Base-by-base conservation (phyloP, 2,888 invertebrate species). In the Therioaphis trifolii region DNA sequence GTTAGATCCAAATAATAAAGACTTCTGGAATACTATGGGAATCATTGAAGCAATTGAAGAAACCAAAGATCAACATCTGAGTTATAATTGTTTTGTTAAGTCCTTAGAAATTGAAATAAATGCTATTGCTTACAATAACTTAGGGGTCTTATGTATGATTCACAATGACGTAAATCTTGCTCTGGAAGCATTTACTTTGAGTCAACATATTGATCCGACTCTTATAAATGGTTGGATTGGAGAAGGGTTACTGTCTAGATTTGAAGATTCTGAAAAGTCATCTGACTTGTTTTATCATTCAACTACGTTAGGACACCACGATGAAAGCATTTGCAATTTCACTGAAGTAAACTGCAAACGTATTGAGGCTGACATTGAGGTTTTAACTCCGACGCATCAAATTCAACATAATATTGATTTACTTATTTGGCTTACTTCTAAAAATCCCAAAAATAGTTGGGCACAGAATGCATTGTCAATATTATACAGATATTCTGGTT, bases 11-110 rank as follows among this genome's bases (percentile, higher is more conserved):
- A 24, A 14, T 12, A 82, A 82, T 29, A 63, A 63, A 49, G 24
- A 49, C 12, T 82, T 82, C 72, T 82, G 82, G 82, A 82, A 82
- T 21, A 74, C 74, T 1, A 72, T 82, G 82, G 82, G 82, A 40
- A 40, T 82, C 2, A 55, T 82, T 18, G 49, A 63, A 18, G 55
- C 82, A 15, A 72, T 82, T 14, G 82, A 82, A 15, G 79, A 79
- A n/a, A 55, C 15, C 9, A 63, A 63, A 63, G 21, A 79, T 0
- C 18, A 27, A n/a, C 40, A 79, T 35, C 15, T 66, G 11, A 82
- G 82, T 52, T 82, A 82, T 35, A 35, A 61, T 7, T 82, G 82
- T 63, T 82, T 82, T 49, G 82, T 82, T 18, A 74, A 63, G 40
- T 82, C 63, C 24, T 21, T 82, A 21, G 72, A 82, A 82, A 72